Base-by-base conservation (phyloP, 2,888 invertebrate genomes). In the Abrostola tripartita region DNA sequence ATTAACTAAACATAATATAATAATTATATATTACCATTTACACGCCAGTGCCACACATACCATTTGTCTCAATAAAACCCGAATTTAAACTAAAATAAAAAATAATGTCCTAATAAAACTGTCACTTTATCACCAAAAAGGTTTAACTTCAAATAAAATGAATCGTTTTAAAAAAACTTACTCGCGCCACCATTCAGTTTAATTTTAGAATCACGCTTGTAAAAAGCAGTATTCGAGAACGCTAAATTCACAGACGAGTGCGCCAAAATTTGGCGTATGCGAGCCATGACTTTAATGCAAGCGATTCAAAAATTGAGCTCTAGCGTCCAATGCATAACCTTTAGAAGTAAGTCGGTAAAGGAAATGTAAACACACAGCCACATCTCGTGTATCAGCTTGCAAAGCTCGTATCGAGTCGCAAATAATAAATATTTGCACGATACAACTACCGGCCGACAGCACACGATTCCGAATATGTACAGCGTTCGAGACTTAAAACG, bases 401-500 rank as follows among this genome's bases (percentile, higher is more conserved):
- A 68, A 61, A 65, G 61, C 56, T 73, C 70, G 71, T 74, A 76
- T 75, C 67, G 68, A 71, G 64, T 73, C 52, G 52, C 75, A 71
- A 76, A 77, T 74, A 76, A 78, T 76, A 78, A 81, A 84, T 82
- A 80, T 82, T 85, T 78, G 73, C 72, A 56, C 61, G 65, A 65
- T 73, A 55, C 60, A 47, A 54, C 65, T 65, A 61, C 68, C 49
- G 52, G 52, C 61, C 70, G 71, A 74, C 74, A 71, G 61, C 73
- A 68, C 63, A 60, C 60, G 68, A 70, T 55, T 61, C 50, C 47
- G 64, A 66, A 75, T 68, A 55, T 65, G 9, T 44, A 12, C 44
- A 55, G 68, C 68, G 70, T 72, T 65, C 62, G 58, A 61, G 61
- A 73, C 68, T 59, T 71, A 52, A 68, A 76, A 74, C 41, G 49